Base-by-base conservation (phyloP, 2,888 invertebrate genomes). In the Cabera pusaria region DNA sequence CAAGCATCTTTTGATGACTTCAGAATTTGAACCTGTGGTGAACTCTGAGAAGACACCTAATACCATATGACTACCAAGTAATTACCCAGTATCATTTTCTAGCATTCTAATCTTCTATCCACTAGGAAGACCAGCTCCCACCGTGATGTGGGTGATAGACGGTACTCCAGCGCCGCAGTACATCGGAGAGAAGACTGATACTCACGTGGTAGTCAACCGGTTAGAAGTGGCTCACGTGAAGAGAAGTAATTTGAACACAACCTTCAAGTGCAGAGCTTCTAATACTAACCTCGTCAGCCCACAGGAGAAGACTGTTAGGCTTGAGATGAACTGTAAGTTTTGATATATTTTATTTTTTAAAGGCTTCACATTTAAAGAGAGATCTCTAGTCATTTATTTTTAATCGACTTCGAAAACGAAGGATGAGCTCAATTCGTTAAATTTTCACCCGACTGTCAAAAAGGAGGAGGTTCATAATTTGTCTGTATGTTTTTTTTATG, bases 251-350 rank as follows among this genome's bases (percentile, higher is more conserved):
- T 90, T 96, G 39, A 96, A 96, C 78, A 95, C 95, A 20, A 95
- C 95, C 16, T 96, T 94, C 88, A 95, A 94, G 75, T 97, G 97
- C 72, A 93, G 95, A 76, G 96, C 96, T 5, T 93, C 94, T 39
- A 97, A 97, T 74, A 96, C 96, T 23, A 95, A 96, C 75, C 92
- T 96, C 44, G 95, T 95, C 73, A 93, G 94, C 69, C 96, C 97
- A 1, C 92, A 94, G 37, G 96, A 96, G 77, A 94, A 94, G 72
- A 94, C 93, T 51, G 94, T 96, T 56, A 91, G 95, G 59, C 90
- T 96, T 59, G 96, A 96, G 76, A 92, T 97, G 90, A 92, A 95
- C 70, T 85, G 96, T 96, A 81, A 94, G 96, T 94, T 25, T n/a
- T n/a, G n/a, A n/a, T n/a, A n/a, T n/a, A n/a, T n/a, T n/a, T n/a